phyloP scores from a whole-genome alignment of 1,140 invertebrate genomes.

The Leptopilina boulardi region DNA sequence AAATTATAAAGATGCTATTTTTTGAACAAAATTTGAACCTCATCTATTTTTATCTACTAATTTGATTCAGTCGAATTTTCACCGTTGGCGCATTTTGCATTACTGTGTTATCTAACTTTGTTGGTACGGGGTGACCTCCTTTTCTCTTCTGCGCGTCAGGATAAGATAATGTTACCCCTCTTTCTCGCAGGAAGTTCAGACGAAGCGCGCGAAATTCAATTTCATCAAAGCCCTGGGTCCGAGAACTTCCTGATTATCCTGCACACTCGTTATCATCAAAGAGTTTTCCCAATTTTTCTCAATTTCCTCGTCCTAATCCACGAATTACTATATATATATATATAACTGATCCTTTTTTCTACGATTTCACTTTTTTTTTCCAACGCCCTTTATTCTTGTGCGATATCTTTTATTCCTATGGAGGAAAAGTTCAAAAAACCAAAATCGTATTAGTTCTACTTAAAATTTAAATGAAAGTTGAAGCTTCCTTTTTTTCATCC shows the following conservation, averaged over 20 bases:
- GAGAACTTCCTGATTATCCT: conserved; percentile 31
- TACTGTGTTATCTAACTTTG: conserved; percentile 27
- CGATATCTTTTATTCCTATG: background rate
- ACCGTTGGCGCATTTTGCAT: background rate
- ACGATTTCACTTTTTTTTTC: background rate
- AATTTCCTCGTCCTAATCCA: conserved; percentile 17
- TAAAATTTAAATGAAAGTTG: conserved; percentile 26
- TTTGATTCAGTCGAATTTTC: background rate
- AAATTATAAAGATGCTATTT: too few species aligned
- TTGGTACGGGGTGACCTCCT: conserved; percentile 20
- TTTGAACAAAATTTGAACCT: background rate
- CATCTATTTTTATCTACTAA: background rate
- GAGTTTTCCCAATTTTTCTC: conserved; percentile 32
- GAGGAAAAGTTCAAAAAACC: background rate
- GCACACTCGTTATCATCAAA: conserved; percentile 31
- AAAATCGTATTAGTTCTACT: conserved; percentile 25
- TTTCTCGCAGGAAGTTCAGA: conserved; percentile 19
- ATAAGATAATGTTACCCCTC: conserved; percentile 20
- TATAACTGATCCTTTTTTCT: background rate
- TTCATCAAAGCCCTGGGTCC: conserved; percentile 26
- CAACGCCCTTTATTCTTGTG: background rate
- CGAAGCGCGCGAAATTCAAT: conserved; percentile 19
- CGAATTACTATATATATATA: too few species aligned
- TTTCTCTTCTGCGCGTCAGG: conserved; percentile 26
- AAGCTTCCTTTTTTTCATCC: background rate